Conservation (phyloP, 2,113 vertebrate species). For the Thermophis baileyi region DNA sequence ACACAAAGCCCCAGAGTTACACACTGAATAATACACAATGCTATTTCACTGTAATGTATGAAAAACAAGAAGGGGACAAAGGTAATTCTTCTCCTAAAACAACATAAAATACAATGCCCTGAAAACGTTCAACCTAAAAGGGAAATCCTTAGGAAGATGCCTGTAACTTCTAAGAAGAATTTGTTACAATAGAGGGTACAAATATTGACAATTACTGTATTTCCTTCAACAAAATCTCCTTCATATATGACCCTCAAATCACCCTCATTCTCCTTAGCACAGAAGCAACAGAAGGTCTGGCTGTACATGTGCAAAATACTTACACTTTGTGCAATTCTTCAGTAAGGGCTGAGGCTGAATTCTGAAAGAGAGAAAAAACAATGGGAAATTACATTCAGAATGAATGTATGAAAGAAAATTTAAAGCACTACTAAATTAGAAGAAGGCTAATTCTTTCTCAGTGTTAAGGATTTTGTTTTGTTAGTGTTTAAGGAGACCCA, state of each 20-base stretch:
- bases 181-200: neutral
- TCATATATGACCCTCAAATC: fast-evolving
- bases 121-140: constrained; percentile 16
- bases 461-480: neutral
- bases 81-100: neutral
- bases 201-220: neutral
- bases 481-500: neutral
- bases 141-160: neutral
- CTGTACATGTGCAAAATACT: constrained; percentile 63
- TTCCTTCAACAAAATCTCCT: constrained; percentile 24
- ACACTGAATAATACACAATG: neutral
- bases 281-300: neutral
- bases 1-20: neutral
- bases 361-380: constrained; percentile 50
- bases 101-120: neutral
- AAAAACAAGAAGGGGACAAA: neutral
- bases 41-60: neutral
- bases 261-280: neutral
- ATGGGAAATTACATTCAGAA: neutral
- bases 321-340: constrained; percentile 97
- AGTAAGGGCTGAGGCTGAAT: constrained; percentile 82
- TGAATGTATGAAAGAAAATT: neutral
- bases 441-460: neutral
- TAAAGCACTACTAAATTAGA: neutral
- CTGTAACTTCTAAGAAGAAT: constrained; percentile 18